Evolutionary conservation across 2,888 invertebrate species (phyloP).

Genomic region (Byasa hedistus): DNA sequence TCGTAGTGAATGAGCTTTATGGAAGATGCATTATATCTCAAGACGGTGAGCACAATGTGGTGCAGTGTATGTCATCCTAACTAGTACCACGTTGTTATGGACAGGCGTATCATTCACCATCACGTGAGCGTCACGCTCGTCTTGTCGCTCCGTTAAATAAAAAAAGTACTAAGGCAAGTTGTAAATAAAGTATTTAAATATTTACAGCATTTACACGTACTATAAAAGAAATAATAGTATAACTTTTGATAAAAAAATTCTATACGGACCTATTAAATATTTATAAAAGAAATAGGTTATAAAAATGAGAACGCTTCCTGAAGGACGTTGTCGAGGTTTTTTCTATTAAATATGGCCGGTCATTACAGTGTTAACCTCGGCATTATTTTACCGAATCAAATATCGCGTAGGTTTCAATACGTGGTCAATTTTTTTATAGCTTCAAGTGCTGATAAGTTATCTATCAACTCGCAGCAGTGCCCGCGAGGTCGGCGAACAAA

Average conservation of each 20-base stretch:
- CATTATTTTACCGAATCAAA: slow-evolving; percentile 21
- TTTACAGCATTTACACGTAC: background rate
- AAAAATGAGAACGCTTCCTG: slow-evolving; percentile 19
- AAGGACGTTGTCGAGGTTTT: slow-evolving; percentile 28
- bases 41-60: no score
- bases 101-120: no score
- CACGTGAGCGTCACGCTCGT: no score
- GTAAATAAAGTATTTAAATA: background rate
- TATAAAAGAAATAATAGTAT: background rate
- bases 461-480: slow-evolving; percentile 62
- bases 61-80: no score
- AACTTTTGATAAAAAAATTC: background rate
- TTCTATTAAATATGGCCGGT: slow-evolving; percentile 23
- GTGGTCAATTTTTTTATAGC: slow-evolving; percentile 44
- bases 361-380: slow-evolving; percentile 23
- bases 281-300: slow-evolving; percentile 23
- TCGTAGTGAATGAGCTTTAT: no score
- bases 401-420: slow-evolving; percentile 23
- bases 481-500: slow-evolving; percentile 73
- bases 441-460: slow-evolving; percentile 64
- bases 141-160: no score
- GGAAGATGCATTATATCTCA: no score
- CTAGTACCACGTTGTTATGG: no score
- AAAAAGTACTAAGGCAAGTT: no score
- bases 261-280: slow-evolving; percentile 4